Percentiles rank a stretch among this genome's conserved stretches.
Evolutionary conservation across 1,140 invertebrate species (phyloP).

Genomic region (Mesaphorura yosii): DNA sequence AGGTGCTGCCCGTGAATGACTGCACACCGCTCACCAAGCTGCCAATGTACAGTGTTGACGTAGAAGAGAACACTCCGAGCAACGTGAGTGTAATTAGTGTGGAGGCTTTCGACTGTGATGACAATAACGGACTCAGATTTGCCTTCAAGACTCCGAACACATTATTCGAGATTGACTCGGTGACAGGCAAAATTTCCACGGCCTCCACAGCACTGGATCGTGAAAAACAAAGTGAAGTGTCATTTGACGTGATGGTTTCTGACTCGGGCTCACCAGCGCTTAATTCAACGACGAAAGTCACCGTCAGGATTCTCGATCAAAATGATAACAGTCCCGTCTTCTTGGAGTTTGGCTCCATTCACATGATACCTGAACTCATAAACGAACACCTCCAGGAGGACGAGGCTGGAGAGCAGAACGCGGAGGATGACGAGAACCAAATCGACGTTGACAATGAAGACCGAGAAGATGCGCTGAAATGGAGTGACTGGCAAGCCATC

Average conservation of each 20-base stretch:
- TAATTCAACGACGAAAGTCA: constrained; percentile 68
- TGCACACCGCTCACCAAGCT: constrained; percentile 43
- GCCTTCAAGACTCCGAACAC: constrained; percentile 41
- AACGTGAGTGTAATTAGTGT: constrained; percentile 41
- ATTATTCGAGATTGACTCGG: constrained; percentile 84
- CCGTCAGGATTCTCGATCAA: constrained; percentile 52
- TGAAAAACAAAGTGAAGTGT: constrained; percentile 44
- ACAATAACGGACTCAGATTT: constrained; percentile 37
- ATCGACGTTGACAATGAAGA: constrained; percentile 24
- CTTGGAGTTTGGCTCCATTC: constrained; percentile 30
- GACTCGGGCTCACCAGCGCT: constrained; percentile 65
- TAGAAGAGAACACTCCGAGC: constrained; percentile 42
- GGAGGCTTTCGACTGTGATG: constrained; percentile 43
- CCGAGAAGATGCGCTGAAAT: constrained; percentile 23
- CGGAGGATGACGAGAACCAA: constrained; percentile 17
- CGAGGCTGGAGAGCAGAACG: constrained; percentile 17
- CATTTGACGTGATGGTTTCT: constrained; percentile 51
- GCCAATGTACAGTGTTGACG: constrained; percentile 43
- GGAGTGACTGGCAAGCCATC: constrained; percentile 29
- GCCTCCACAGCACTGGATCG: constrained; percentile 71
- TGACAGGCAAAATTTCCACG: constrained; percentile 74
- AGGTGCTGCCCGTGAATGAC: constrained; percentile 47
- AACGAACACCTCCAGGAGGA: constrained; percentile 20
- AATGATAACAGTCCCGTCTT: constrained; percentile 35
- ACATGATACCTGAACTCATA: constrained; percentile 33